Conservation (phyloP, 2,888 invertebrate species). For the Drosophila kambysellisi region DNA sequence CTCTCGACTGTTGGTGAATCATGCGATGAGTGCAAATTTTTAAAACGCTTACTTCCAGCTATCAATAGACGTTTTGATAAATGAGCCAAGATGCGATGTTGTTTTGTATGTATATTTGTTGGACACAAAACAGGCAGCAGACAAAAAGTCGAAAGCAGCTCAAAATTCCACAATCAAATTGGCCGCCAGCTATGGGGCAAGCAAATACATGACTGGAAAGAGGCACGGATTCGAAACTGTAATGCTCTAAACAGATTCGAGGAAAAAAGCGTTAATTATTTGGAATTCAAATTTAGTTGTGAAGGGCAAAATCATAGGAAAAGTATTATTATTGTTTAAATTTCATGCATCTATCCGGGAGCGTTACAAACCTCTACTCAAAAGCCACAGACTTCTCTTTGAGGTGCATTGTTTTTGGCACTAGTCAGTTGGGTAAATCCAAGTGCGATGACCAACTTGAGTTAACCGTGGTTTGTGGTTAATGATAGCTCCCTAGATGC, state of each 20-base stretch:
- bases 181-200: constrained; percentile 78
- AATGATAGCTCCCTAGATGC: constrained; percentile 66
- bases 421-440: constrained; percentile 43
- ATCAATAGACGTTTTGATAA: constrained; percentile 78
- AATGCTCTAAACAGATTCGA: constrained; percentile 46
- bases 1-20: constrained; percentile 56
- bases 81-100: constrained; percentile 62
- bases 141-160: constrained; percentile 54
- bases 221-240: constrained; percentile 16
- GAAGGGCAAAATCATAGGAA: neutral
- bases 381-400: neutral
- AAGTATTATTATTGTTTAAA: neutral
- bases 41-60: constrained; percentile 50
- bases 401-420: constrained; percentile 50
- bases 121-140: constrained; percentile 43
- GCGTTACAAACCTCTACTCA: neutral
- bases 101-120: constrained; percentile 34
- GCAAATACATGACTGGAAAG: constrained; percentile 56
- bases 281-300: neutral
- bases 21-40: constrained; percentile 54
- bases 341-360: neutral
- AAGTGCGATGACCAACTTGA: constrained; percentile 57
- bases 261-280: neutral
- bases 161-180: constrained; percentile 72
- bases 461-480: constrained; percentile 50